Evolutionary conservation across 2,888 invertebrate genomes (phyloP).

Genomic region (Eilema sororculum): DNA sequence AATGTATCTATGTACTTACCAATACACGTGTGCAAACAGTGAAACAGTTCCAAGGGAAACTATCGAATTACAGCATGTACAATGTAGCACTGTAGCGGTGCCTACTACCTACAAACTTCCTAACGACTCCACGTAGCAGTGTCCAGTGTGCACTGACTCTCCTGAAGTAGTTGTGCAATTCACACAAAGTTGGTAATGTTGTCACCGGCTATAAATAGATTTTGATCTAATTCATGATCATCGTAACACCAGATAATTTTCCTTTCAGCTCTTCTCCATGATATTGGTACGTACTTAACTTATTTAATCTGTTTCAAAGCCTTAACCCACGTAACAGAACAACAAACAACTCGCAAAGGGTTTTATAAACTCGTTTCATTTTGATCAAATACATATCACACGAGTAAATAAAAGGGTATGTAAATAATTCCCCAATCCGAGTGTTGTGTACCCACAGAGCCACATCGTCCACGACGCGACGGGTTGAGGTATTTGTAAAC

Average conservation of each 20-base stretch:
- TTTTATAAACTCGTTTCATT: conserved; percentile 3
- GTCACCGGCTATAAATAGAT: too few relatives aligned
- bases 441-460: neutral
- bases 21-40: neutral
- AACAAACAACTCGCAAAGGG: neutral
- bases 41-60: neutral
- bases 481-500: neutral
- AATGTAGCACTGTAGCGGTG: neutral
- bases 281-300: neutral
- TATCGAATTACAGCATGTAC: neutral
- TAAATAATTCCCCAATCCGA: neutral
- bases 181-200: too few relatives aligned
- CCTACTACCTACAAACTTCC: neutral
- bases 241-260: too few relatives aligned
- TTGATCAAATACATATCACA: conserved; percentile 5
- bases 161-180: too few relatives aligned
- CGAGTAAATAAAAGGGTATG: conserved; percentile 3
- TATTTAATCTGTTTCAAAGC: neutral
- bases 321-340: neutral
- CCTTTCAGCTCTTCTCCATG: too few relatives aligned
- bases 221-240: too few relatives aligned
- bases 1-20: neutral
- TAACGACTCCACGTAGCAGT: neutral
- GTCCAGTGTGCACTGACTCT: too few relatives aligned
- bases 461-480: neutral